phyloP scores from a whole-genome alignment of 2,888 invertebrate species.

The Pseudolycoriella hygida region DNA sequence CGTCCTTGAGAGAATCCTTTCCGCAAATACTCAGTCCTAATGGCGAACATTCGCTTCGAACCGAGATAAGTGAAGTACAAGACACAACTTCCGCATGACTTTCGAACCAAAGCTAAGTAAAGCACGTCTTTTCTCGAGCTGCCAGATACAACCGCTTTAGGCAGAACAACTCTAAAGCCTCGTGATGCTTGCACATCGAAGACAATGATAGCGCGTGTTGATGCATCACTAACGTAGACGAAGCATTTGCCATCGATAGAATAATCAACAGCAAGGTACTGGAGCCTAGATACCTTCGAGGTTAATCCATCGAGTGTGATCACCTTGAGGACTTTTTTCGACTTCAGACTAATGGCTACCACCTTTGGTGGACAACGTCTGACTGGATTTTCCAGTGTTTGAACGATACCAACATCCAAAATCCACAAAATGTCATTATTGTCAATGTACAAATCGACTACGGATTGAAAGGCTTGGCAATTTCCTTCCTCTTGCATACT shows the following conservation, averaged over 20 bases:
- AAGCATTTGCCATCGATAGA: conserved; percentile 39
- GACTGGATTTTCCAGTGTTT: conserved; percentile 43
- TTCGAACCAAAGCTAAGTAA: conserved; percentile 43
- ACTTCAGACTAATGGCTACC: conserved; percentile 38
- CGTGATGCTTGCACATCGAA: conserved; percentile 42
- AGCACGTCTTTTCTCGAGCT: conserved; percentile 41
- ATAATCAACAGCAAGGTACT: conserved; percentile 52
- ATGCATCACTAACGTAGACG: conserved; percentile 49
- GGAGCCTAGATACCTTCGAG: conserved; percentile 40
- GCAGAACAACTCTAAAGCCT: conserved; percentile 45
- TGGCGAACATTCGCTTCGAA: conserved; percentile 40
- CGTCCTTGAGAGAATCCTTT: conserved; percentile 37
- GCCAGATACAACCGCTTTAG: conserved; percentile 33
- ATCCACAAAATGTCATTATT: conserved; percentile 52
- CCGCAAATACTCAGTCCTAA: conserved; percentile 43
- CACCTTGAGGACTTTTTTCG: conserved; percentile 40
- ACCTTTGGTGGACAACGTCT: conserved; percentile 52
- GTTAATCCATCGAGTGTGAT: conserved; percentile 41
- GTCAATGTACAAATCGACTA: conserved; percentile 45
- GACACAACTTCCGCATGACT: conserved; percentile 35
- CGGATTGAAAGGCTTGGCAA: conserved; percentile 47
- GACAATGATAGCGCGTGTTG: conserved; percentile 46
- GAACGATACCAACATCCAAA: conserved; percentile 50
- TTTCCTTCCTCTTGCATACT: conserved; percentile 44
- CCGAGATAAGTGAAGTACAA: conserved; percentile 46